Conservation (phyloP, 2,797 vertebrate genomes). For the Sparidentex hasta region DNA sequence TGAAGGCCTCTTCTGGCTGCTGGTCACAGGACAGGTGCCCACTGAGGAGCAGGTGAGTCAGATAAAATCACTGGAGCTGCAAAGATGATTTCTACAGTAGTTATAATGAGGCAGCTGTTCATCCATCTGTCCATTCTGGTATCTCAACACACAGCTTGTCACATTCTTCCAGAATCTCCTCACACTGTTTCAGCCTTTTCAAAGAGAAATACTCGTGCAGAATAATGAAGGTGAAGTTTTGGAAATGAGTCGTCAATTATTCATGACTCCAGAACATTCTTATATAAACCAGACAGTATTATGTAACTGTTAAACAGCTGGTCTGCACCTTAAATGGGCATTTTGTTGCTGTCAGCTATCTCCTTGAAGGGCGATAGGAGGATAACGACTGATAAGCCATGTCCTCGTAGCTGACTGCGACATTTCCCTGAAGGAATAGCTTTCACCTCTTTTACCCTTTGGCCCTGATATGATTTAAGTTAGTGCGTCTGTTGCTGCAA, state of each 20-base stretch:
- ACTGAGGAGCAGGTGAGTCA: constrained; percentile 93
- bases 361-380: constrained; percentile 17
- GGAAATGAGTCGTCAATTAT: background rate
- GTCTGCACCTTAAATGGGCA: background rate
- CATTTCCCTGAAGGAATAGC: background rate
- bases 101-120: background rate
- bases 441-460: constrained; percentile 7
- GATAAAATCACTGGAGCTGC: background rate
- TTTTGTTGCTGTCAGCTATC: constrained; percentile 33
- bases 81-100: background rate
- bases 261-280: background rate
- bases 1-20: constrained; percentile 97
- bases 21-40: constrained; percentile 94
- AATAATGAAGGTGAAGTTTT: background rate
- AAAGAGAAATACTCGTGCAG: background rate
- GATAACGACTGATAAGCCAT: constrained; percentile 22
- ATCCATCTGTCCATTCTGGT: background rate
- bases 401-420: constrained; percentile 11
- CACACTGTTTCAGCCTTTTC: background rate
- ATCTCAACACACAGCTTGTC: background rate
- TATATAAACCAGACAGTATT: background rate
- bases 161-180: background rate
- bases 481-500: background rate
- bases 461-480: background rate
- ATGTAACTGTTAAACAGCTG: background rate